Evolutionary conservation across 2,888 invertebrate species (phyloP), one percentile per base, ranked within the genome.

Genomic region (Conomelus anceps): DNA sequence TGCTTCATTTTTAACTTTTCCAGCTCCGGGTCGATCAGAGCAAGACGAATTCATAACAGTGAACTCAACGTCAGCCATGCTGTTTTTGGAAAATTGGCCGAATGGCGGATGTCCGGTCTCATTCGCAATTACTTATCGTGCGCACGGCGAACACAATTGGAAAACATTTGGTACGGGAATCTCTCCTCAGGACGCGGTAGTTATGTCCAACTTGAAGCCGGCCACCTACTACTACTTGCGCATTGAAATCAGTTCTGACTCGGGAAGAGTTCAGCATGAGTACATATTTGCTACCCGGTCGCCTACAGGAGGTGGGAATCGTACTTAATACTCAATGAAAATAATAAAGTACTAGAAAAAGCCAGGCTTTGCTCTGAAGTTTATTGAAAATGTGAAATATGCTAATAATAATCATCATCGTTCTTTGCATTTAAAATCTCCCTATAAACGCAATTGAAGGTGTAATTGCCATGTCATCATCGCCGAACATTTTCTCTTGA

Each of bases 21-120:
- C 93, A 94, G 96, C 95, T 84, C 97, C 97, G 0, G 95, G 96
- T 92, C 94, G 96, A 89, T 96, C 98, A 0, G 94, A 95, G 90
- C 96, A 96, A 92, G 96, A 96, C 90, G 96, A 97, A 92, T 94
- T 98, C 87, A 95, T 98, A 91, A 94, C 95, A 22, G 95, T 96
- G 20, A 98, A 98, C 93, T 96, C 96, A 90, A 96, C 97, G 4
- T 96, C 96, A 91, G 95, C 97, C 17, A 95, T 96, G 89, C 94
- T 98, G 41, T 96, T 97, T 93, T 94, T 98, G 85, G 94, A 96
- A 85, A 96, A 96, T 9, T 98, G 98, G 98, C 96, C 96, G 91
- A 96, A 96, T 92, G 97, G 97, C 88, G 97, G 97, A 24, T 98
- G 98, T 93, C 96, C 97, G 0, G 96, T 98, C 91, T 95, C 94